These are phyloP conservation scores for Drosophila mettleri DNA, from an alignment of 2,888 invertebrate genomes.

Conservation along the genomic window DNA sequence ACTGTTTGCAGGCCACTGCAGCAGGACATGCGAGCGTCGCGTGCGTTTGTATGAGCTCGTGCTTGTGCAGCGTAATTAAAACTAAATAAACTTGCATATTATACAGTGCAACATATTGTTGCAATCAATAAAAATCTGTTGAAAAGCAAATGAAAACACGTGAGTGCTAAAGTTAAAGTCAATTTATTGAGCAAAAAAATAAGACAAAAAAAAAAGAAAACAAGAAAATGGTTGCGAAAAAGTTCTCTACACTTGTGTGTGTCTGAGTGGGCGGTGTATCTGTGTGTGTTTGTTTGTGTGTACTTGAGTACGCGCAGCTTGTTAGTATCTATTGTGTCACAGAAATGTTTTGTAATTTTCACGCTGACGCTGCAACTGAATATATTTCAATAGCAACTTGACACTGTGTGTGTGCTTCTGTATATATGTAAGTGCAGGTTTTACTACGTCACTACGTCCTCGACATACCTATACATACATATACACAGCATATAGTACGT, in stretches of 20 bases:
- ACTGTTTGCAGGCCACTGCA: constrained; percentile 63
- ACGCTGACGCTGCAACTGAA: constrained; percentile 71
- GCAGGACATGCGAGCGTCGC: constrained; percentile 55
- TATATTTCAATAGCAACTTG: constrained; percentile 65
- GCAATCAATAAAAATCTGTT: constrained; percentile 68
- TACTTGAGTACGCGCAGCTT: constrained; percentile 51
- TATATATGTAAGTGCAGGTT: constrained; percentile 35
- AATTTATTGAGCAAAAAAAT: constrained; percentile 1
- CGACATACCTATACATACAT: constrained; percentile 47
- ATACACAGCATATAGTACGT: constrained; percentile 1
- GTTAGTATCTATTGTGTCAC: constrained; percentile 59
- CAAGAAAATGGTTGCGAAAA: constrained; percentile 45
- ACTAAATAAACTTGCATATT: constrained; percentile 22
- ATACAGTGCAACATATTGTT: constrained; percentile 35
- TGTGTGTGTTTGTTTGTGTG: constrained; percentile 29
- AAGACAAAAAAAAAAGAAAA: background rate
- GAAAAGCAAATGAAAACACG: constrained; percentile 38
- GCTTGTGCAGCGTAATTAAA: constrained; percentile 16
- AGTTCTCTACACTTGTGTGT: constrained; percentile 47
- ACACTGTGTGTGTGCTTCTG: constrained; percentile 21
- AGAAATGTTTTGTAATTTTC: constrained; percentile 61
- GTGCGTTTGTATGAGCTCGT: background rate
- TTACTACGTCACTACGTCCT: constrained; percentile 67
- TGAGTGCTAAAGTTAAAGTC: constrained; percentile 43
- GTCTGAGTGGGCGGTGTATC: constrained; percentile 6